These are phyloP conservation scores for Recurvirostra avosetta DNA, from an alignment of 2,113 vertebrate species.

Conservation along the genomic window DNA sequence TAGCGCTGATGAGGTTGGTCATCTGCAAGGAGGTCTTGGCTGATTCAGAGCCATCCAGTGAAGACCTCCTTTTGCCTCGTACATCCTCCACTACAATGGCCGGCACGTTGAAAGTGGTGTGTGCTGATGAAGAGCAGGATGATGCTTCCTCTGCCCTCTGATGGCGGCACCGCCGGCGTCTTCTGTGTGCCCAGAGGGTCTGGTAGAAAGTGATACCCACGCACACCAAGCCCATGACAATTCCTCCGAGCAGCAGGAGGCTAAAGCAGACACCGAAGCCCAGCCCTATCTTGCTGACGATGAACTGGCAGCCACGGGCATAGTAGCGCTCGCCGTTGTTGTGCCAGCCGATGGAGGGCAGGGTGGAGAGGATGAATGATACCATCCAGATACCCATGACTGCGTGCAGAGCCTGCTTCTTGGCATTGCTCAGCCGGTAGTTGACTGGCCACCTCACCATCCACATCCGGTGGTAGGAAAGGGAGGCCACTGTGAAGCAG, in stretches of 20 bases:
- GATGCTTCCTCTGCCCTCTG: conserved; percentile 52
- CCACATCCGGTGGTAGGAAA: conserved; percentile 85
- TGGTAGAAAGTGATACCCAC: conserved; percentile 83
- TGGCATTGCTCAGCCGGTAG: conserved; percentile 81
- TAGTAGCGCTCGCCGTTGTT: conserved; percentile 83
- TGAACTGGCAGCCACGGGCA: conserved; percentile 80
- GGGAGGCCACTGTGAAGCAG: conserved; percentile 81
- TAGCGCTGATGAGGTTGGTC: conserved; percentile 83
- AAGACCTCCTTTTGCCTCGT: conserved; percentile 80
- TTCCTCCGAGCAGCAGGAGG: conserved; percentile 78
- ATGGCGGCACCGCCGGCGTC: conserved; percentile 65
- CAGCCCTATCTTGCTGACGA: conserved; percentile 82
- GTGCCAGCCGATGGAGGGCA: conserved; percentile 84
- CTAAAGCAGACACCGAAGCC: conserved; percentile 83
- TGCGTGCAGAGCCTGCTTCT: conserved; percentile 81
- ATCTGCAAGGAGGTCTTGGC: conserved; percentile 83
- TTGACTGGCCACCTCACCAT: conserved; percentile 85
- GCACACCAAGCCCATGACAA: conserved; percentile 80
- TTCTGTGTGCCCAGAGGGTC: conserved; percentile 76
- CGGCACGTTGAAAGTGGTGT: conserved; percentile 77
- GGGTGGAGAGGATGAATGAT: conserved; percentile 81
- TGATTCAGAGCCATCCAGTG: conserved; percentile 80
- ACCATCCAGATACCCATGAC: conserved; percentile 85
- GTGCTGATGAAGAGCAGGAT: conserved; percentile 56
- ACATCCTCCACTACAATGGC: conserved; percentile 83